Percentiles rank a stretch among this genome's conserved stretches.
Conservation (phyloP, 2,113 vertebrate species). For the Rallus limicola region DNA sequence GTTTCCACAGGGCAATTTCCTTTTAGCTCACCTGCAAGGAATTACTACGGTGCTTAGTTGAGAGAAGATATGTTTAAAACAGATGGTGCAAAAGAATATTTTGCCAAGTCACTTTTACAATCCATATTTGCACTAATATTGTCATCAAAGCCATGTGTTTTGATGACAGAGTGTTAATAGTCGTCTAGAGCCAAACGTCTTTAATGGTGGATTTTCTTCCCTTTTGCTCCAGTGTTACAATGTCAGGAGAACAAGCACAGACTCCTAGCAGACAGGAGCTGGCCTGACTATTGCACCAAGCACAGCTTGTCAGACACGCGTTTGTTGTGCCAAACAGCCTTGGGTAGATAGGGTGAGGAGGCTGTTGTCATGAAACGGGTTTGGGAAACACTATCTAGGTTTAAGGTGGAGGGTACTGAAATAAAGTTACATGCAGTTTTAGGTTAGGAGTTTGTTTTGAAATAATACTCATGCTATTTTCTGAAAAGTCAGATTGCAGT, state of each 20-base stretch:
- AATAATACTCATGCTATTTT: background rate
- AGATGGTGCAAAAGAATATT: conserved; percentile 9
- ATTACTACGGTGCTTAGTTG: background rate
- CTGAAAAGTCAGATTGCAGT: background rate
- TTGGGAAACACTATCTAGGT: background rate
- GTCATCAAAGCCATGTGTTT: background rate
- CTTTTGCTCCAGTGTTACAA: background rate
- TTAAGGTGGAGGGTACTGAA: background rate
- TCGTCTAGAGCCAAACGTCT: background rate
- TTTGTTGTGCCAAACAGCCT: background rate
- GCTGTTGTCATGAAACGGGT: background rate
- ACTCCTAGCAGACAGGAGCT: background rate
- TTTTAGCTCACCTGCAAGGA: background rate
- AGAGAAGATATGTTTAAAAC: conserved; percentile 25
- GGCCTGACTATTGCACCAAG: background rate
- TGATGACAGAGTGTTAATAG: background rate
- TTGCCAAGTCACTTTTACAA: background rate
- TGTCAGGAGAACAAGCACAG: background rate
- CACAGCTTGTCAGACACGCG: background rate
- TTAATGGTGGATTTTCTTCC: background rate
- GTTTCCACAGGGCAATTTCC: background rate
- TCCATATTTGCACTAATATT: background rate
- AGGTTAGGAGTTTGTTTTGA: background rate
- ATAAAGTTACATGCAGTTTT: background rate
- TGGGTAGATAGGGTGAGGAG: background rate